These are phyloP conservation scores for Pomacea maculata DNA, from an alignment of 1,140 invertebrate genomes.

Conservation along the genomic window DNA sequence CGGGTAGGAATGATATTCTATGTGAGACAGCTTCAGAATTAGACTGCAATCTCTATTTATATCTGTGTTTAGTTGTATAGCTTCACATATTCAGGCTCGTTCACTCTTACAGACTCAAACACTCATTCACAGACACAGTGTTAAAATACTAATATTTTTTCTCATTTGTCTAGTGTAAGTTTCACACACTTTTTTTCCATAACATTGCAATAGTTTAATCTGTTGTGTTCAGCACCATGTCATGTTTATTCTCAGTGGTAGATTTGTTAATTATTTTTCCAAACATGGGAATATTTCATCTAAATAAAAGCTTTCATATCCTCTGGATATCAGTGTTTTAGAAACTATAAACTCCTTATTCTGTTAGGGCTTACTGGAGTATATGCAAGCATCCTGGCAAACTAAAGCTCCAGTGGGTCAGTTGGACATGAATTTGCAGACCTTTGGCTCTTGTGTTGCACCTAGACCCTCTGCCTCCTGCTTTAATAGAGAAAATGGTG, in stretches of 20 bases:
- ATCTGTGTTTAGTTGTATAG: not conserved
- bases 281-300: not conserved
- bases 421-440: slow-evolving; percentile 48
- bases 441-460: slow-evolving; percentile 55
- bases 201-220: too few relatives aligned
- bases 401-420: slow-evolving; percentile 32
- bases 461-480: slow-evolving; percentile 44
- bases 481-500: slow-evolving; percentile 31
- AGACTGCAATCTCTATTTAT: not conserved
- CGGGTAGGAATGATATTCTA: slow-evolving; percentile 47
- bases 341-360: not conserved
- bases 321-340: not conserved
- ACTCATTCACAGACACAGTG: too few relatives aligned
- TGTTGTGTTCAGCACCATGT: too few relatives aligned
- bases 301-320: not conserved
- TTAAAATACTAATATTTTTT: too few relatives aligned
- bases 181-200: too few relatives aligned
- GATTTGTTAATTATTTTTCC: too few relatives aligned
- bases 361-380: slow-evolving; percentile 61
- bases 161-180: too few relatives aligned
- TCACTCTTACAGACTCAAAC: too few relatives aligned
- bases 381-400: slow-evolving; percentile 57
- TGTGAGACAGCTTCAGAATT: not conserved
- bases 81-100: too few relatives aligned
- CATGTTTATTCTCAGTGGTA: too few relatives aligned